These are phyloP conservation scores for Albula glossodonta DNA, from an alignment of 2,113 vertebrate species.

Conservation along the genomic window DNA sequence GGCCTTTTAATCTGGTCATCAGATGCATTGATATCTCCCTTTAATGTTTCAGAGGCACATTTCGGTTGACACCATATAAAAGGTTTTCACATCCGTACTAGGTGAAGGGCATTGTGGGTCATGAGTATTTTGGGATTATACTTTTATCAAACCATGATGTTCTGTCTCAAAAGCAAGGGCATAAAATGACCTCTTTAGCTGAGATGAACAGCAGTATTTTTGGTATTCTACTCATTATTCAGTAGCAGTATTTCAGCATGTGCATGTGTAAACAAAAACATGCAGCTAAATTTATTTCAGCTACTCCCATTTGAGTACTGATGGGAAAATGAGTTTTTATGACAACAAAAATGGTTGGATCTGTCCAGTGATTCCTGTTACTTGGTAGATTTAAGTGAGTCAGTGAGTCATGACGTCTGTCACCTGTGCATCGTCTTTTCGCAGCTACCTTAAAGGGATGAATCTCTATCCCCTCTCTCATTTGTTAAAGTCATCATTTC, in stretches of 20 bases:
- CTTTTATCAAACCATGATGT: neutral
- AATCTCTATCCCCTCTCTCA: neutral
- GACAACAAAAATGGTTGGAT: too few species aligned
- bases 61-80: slow-evolving; percentile 60
- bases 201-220: neutral
- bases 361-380: too few species aligned
- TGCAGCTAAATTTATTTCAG: neutral
- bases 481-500: slow-evolving; percentile 50
- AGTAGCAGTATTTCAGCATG: neutral
- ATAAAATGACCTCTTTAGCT: neutral
- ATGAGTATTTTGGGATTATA: neutral
- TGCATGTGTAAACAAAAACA: neutral
- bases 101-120: neutral
- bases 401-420: neutral
- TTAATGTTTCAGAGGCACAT: slow-evolving; percentile 41
- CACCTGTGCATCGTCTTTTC: neutral
- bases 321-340: too few species aligned
- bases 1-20: slow-evolving; percentile 45
- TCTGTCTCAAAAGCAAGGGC: neutral
- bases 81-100: slow-evolving; percentile 44
- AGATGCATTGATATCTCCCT: slow-evolving; percentile 47
- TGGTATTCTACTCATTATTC: neutral
- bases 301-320: neutral
- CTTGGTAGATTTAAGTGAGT: too few species aligned
- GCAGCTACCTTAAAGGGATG: neutral